Evolutionary conservation across 2,797 vertebrate species (phyloP).

Genomic region (Synaphobranchus kaupii): DNA sequence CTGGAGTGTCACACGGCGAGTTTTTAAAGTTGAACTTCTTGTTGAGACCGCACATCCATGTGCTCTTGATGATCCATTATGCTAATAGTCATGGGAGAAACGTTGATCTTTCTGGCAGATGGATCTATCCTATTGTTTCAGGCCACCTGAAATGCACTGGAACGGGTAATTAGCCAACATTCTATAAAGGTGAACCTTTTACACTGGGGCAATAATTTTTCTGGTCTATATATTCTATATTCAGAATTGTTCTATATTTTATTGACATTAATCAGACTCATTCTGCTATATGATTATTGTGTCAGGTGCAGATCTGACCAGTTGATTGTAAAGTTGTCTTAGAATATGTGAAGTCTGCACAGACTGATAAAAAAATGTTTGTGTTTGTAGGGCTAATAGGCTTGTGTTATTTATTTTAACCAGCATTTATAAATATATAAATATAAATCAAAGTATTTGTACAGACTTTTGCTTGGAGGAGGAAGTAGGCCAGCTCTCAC

Average conservation of each 20-base stretch:
- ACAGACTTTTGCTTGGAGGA: too few species aligned
- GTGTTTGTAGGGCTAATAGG: too few species aligned
- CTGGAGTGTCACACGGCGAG: not conserved
- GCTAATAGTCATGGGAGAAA: conserved; percentile 39
- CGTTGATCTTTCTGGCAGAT: conserved; percentile 17
- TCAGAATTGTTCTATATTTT: not conserved
- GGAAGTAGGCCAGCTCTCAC: conserved; percentile 16
- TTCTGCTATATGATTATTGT: not conserved
- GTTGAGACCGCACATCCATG: not conserved
- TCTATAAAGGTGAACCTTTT: not conserved
- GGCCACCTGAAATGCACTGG: conserved; percentile 16
- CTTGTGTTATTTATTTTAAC: not conserved
- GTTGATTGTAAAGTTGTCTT: not conserved
- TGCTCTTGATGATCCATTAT: conserved; percentile 23
- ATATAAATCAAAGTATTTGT: too few species aligned
- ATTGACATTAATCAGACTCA: not conserved
- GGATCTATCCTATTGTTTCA: conserved; percentile 25
- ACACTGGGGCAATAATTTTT: not conserved
- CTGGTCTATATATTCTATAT: not conserved
- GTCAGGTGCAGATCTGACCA: not conserved
- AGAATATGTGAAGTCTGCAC: not conserved
- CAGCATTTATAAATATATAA: not conserved
- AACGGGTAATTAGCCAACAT: conserved; percentile 27
- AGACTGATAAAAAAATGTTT: not conserved
- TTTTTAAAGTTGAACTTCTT: not conserved